phyloP scores from a whole-genome alignment of 2,888 invertebrate genomes.

The Microchrysa polita region DNA sequence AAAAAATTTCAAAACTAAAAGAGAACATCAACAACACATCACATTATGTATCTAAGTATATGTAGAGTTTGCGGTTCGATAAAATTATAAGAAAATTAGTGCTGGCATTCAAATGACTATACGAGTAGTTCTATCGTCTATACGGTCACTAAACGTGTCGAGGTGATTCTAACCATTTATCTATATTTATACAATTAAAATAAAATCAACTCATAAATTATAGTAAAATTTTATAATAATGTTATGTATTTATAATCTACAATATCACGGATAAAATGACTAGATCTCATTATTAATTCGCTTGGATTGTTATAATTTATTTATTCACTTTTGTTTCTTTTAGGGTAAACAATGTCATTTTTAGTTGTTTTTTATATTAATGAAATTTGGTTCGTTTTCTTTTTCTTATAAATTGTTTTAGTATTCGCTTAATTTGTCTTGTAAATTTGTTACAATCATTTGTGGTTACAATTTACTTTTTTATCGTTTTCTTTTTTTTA shows the following conservation, averaged over 20 bases:
- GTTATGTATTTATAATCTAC: slow-evolving; percentile 17
- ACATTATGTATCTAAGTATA: too few relatives aligned
- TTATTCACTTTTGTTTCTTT: slow-evolving; percentile 13
- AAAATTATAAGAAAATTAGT: not conserved
- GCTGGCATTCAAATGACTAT: not conserved
- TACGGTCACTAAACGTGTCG: not conserved
- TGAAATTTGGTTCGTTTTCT: not conserved
- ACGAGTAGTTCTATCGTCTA: not conserved
- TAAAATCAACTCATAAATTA: slow-evolving; percentile 16
- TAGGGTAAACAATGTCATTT: slow-evolving; percentile 36
- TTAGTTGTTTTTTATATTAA: slow-evolving; percentile 17
- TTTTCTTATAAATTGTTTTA: not conserved
- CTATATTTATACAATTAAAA: not conserved
- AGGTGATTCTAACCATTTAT: not conserved
- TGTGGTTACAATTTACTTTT: not conserved
- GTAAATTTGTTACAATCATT: too few relatives aligned
- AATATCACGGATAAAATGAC: slow-evolving; percentile 49
- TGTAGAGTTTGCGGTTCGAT: not conserved
- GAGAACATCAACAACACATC: not conserved
- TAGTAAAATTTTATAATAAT: slow-evolving; percentile 6
- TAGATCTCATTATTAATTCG: slow-evolving; percentile 24
- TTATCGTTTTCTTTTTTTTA: not conserved
- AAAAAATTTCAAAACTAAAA: not conserved
- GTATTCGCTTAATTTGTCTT: not conserved
- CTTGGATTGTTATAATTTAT: too few relatives aligned